phyloP scores from a whole-genome alignment of 2,797 vertebrate genomes.

The Choloepus didactylus region DNA sequence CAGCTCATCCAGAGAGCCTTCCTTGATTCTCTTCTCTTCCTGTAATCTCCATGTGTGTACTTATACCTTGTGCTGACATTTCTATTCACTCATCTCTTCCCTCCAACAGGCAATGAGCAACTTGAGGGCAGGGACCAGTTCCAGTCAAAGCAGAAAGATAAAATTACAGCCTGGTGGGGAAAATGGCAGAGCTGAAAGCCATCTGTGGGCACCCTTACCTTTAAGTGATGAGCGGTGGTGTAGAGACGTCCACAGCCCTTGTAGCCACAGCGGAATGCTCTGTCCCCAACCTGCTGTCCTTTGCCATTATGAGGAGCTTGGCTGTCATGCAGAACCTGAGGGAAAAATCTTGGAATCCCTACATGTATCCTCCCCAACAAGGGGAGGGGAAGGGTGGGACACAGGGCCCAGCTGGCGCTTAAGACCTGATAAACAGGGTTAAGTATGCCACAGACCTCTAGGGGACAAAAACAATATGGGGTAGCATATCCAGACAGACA shows the following conservation, averaged over 20 bases:
- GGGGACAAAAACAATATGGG: neutral
- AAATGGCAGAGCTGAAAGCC: neutral
- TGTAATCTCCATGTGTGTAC: neutral
- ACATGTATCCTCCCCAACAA: neutral
- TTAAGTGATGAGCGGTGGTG: constrained; percentile 91
- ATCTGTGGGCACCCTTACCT: constrained; percentile 85
- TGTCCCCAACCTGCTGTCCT: constrained; percentile 86
- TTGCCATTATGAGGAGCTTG: constrained; percentile 84
- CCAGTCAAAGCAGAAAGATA: neutral
- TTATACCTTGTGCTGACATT: neutral
- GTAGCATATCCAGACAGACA: neutral
- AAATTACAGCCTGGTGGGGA: neutral
- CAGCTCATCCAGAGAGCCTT: constrained; percentile 9
- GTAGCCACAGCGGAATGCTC: constrained; percentile 89
- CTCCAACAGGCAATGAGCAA: neutral
- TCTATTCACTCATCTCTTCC: neutral
- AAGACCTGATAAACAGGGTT: neutral
- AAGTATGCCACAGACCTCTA: neutral
- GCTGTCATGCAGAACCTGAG: constrained; percentile 88
- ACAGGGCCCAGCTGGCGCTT: neutral
- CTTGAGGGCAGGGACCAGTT: neutral
- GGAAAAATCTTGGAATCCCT: constrained; percentile 11
- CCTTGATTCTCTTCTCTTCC: neutral
- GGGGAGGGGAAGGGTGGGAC: neutral
- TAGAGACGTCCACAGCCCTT: constrained; percentile 91